Conservation (phyloP, 2,888 invertebrate genomes). For the Athalia cordata region DNA sequence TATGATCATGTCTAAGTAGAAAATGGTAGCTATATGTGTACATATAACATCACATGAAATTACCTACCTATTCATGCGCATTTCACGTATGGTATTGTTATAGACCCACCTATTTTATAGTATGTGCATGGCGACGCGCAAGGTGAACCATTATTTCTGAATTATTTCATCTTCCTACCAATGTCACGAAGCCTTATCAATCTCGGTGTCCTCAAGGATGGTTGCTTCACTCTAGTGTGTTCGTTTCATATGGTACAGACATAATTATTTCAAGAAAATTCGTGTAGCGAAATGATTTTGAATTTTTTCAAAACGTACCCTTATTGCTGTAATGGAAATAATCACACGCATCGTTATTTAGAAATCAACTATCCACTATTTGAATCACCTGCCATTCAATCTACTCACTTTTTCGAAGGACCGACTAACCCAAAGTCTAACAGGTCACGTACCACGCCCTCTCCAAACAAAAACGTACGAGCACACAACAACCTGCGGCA, state of each 20-base stretch:
- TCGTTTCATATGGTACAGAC: background rate
- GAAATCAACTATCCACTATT: background rate
- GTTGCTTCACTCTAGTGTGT: slow-evolving; percentile 23
- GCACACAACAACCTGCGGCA: background rate
- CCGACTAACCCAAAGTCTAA: background rate
- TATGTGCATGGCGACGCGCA: background rate
- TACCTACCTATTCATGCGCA: background rate
- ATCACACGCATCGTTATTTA: background rate
- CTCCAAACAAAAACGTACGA: background rate
- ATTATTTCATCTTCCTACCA: slow-evolving; percentile 19
- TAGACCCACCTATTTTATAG: too few relatives aligned
- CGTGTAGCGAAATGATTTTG: too few relatives aligned
- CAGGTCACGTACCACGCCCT: slow-evolving; percentile 21
- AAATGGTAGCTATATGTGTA: background rate
- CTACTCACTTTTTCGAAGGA: background rate
- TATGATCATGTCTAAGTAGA: too few relatives aligned
- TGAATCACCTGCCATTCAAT: background rate
- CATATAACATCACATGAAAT: background rate
- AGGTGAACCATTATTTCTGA: background rate
- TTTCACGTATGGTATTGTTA: too few relatives aligned
- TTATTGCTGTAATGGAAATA: background rate
- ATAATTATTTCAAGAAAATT: background rate
- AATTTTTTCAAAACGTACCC: too few relatives aligned
- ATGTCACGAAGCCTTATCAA: slow-evolving; percentile 26
- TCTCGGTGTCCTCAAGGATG: slow-evolving; percentile 6